phyloP scores from a whole-genome alignment of 2,888 invertebrate species.

The Zaprionus obscuricornis region DNA sequence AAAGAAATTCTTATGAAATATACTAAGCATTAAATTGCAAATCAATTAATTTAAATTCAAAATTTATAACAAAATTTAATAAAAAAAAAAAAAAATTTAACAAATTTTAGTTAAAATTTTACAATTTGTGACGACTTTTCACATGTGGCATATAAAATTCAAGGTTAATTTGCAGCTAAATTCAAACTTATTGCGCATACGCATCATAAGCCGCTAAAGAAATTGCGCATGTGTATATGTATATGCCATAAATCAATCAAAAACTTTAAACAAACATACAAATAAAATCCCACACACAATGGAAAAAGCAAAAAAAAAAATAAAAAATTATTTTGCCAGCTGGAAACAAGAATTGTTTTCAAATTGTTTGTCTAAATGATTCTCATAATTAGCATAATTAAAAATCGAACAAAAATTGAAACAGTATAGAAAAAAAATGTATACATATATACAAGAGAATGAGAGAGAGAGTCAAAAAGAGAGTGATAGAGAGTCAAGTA shows the following conservation, averaged over 20 bases:
- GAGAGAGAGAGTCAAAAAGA: no score
- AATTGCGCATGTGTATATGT: slow-evolving; percentile 21
- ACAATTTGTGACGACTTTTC: no score
- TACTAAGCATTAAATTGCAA: no score
- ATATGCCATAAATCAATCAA: slow-evolving; percentile 38
- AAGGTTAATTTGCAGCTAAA: slow-evolving; percentile 21
- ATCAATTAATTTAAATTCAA: neutral
- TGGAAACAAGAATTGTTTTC: no score
- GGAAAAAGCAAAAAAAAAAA: slow-evolving; percentile 20
- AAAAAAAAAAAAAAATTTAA: no score
- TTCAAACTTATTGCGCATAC: slow-evolving; percentile 35
- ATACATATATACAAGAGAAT: no score
- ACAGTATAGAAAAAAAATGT: slow-evolving; percentile 7
- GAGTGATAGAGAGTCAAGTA: no score
- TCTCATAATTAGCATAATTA: slow-evolving; percentile 63
- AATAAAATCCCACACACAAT: slow-evolving; percentile 16
- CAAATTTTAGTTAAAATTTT: no score
- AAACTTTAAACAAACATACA: neutral
- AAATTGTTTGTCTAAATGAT: slow-evolving; percentile 49
- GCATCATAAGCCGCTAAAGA: slow-evolving; percentile 24
- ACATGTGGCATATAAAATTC: slow-evolving; percentile 3
- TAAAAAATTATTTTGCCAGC: no score
- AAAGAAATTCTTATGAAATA: no score
- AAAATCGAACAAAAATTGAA: slow-evolving; percentile 26
- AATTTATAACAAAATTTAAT: no score